Conservation (phyloP, 2,888 invertebrate species). For the Sesia bembeciformis region DNA sequence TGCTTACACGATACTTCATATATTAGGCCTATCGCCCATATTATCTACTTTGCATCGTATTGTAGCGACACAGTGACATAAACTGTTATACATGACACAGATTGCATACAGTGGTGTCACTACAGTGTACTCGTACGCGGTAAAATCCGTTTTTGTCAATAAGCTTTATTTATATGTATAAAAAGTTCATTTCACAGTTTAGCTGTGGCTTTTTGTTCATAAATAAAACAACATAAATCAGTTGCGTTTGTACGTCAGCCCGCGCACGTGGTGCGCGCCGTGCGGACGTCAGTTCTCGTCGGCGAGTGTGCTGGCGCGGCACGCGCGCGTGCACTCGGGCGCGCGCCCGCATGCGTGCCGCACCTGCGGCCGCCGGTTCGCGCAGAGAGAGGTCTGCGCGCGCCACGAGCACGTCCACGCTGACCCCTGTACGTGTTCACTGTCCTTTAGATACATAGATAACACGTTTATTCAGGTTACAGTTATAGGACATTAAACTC, state of each 20-base stretch:
- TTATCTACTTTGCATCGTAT: no score
- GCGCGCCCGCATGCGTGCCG: conserved; percentile 58
- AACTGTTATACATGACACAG: no score
- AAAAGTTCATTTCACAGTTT: not conserved
- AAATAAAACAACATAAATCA: no score
- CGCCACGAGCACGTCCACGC: not conserved
- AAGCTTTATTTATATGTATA: not conserved
- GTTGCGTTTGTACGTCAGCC: not conserved
- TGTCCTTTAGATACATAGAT: conserved; percentile 36
- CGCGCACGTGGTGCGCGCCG: conserved; percentile 46
- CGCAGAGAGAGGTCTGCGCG: conserved; percentile 32
- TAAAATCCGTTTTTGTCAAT: not conserved
- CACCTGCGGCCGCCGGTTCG: conserved; percentile 56
- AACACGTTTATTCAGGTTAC: no score
- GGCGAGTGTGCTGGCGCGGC: conserved; percentile 78
- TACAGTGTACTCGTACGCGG: no score
- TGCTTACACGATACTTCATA: no score
- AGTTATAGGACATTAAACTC: no score
- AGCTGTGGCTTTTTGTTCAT: no score
- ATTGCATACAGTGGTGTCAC: no score
- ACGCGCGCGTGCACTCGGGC: conserved; percentile 77
- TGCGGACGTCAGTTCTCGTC: conserved; percentile 82
- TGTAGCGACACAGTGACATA: no score
- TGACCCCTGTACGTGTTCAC: conserved; percentile 78
- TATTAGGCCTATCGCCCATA: no score